Conservation (phyloP, 2,888 invertebrate species). For the Camptogramma bilineatum region DNA sequence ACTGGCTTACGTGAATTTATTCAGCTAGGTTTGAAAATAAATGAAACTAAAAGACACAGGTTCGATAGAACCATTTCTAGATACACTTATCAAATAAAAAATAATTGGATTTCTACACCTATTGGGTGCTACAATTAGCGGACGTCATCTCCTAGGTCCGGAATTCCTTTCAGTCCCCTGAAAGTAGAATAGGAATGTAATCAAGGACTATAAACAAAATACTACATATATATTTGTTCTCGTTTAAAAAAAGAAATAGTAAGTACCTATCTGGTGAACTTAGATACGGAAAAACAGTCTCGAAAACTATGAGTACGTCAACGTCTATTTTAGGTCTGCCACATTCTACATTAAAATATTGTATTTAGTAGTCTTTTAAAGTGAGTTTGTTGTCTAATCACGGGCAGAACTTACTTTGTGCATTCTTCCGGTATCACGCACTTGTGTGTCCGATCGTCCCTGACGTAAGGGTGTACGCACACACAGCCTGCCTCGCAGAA, state of each 20-base stretch:
- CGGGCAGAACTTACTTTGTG: constrained; percentile 64
- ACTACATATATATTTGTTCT: too few relatives aligned
- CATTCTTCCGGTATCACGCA: constrained; percentile 77
- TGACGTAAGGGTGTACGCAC: constrained; percentile 71
- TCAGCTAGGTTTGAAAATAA: constrained; percentile 8
- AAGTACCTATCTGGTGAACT: too few relatives aligned
- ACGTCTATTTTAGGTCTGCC: too few relatives aligned
- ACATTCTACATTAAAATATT: too few relatives aligned
- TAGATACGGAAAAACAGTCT: too few relatives aligned
- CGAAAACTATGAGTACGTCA: too few relatives aligned
- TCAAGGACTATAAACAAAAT: background rate
- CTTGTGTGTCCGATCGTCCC: constrained; percentile 81
- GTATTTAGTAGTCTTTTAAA: too few relatives aligned
- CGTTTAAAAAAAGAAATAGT: too few relatives aligned
- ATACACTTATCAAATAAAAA: background rate
- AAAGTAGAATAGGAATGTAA: constrained; percentile 36
- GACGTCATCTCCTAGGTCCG: constrained; percentile 70
- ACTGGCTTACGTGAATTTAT: constrained; percentile 13
- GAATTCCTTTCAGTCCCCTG: constrained; percentile 80
- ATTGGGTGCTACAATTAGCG: constrained; percentile 8
- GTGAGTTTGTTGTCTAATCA: background rate
- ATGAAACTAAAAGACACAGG: background rate
- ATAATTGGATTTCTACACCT: background rate
- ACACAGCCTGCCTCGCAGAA: constrained; percentile 81
- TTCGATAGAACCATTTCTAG: background rate